These are phyloP conservation scores for Monopterus albus DNA, from an alignment of 2,113 vertebrate genomes.

Conservation along the genomic window DNA sequence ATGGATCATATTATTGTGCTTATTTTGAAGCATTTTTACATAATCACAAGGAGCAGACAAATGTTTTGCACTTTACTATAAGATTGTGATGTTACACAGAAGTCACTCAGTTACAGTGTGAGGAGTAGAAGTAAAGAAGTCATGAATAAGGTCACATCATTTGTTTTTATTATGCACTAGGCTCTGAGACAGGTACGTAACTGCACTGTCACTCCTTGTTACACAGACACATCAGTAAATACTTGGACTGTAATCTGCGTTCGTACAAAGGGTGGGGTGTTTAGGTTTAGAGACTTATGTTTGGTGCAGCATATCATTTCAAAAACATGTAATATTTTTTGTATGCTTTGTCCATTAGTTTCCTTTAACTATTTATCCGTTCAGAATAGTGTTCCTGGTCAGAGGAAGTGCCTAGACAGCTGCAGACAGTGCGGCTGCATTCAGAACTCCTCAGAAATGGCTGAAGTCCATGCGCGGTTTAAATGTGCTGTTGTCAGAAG, in stretches of 20 bases:
- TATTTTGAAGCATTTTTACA: constrained; percentile 75
- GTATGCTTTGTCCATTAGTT: constrained; percentile 23
- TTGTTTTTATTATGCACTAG: constrained; percentile 13
- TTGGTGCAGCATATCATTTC: constrained; percentile 41
- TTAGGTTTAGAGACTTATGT: constrained; percentile 6
- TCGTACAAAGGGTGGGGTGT: background rate
- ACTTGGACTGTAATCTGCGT: background rate
- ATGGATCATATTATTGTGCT: constrained; percentile 60
- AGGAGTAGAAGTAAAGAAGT: constrained; percentile 34
- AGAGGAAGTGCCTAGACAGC: constrained; percentile 53
- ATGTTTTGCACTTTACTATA: constrained; percentile 85
- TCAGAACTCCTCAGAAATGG: background rate
- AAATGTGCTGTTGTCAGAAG: too few species aligned
- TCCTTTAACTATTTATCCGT: too few species aligned
- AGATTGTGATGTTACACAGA: constrained; percentile 38
- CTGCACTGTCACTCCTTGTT: constrained; percentile 21
- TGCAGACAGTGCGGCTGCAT: background rate
- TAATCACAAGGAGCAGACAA: constrained; percentile 54
- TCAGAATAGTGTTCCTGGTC: background rate
- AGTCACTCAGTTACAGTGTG: constrained; percentile 34
- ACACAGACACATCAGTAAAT: constrained; percentile 51
- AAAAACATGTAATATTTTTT: constrained; percentile 10
- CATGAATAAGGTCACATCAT: constrained; percentile 17
- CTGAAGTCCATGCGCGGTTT: too few species aligned
- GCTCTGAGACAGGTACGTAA: constrained; percentile 8